phyloP scores from a whole-genome alignment of 1,140 invertebrate species.

The Streblospio benedicti region DNA sequence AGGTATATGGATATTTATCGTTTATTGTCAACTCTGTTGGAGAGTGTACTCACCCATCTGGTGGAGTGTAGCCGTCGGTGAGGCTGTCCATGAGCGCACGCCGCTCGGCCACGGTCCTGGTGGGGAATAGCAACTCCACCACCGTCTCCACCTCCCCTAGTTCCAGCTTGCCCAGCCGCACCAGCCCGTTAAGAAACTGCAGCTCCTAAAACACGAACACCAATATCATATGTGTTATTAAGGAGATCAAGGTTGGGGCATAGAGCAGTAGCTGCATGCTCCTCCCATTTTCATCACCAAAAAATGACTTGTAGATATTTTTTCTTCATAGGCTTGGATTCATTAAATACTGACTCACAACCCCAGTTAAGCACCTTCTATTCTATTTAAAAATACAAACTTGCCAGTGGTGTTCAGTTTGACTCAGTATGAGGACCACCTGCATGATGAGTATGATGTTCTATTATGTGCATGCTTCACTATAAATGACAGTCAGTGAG shows the following conservation, averaged over 20 bases:
- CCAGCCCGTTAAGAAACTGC: constrained; percentile 30
- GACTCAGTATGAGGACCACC: no score
- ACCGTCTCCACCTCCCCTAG: constrained; percentile 29
- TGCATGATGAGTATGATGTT: no score
- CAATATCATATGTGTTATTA: background rate
- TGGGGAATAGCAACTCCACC: constrained; percentile 30
- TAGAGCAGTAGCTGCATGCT: background rate
- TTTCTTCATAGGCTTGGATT: background rate
- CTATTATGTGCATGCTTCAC: no score
- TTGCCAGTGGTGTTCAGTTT: no score
- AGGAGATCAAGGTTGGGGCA: background rate
- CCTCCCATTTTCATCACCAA: background rate
- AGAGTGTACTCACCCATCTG: no score
- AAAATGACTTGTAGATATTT: background rate
- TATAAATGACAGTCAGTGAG: no score
- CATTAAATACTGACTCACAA: background rate
- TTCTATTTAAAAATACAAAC: no score
- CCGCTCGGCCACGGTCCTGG: constrained; percentile 26
- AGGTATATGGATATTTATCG: no score
- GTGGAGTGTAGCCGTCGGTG: background rate
- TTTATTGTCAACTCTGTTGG: no score
- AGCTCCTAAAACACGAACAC: constrained; percentile 25
- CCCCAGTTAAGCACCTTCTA: background rate
- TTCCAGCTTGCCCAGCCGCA: constrained; percentile 27
- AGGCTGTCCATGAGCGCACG: constrained; percentile 4